Percentiles rank a stretch among this genome's conserved stretches.
Evolutionary conservation across 2,888 invertebrate species (phyloP).

Genomic region (Drosophila aldrichi): DNA sequence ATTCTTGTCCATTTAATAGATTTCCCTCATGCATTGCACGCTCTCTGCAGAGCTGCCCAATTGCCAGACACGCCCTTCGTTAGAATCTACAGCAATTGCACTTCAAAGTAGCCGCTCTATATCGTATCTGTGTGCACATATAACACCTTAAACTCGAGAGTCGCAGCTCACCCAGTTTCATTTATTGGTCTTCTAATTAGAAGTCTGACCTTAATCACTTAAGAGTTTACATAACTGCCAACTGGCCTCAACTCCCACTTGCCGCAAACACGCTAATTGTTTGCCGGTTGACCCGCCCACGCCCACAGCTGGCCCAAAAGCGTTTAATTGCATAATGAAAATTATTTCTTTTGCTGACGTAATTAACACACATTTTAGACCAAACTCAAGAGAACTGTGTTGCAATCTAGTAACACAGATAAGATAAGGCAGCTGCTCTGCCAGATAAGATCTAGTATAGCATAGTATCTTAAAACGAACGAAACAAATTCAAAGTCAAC

Average conservation of each 20-base stretch:
- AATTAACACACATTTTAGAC: constrained; percentile 44
- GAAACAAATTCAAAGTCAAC: constrained; percentile 59
- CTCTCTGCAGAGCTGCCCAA: constrained; percentile 16
- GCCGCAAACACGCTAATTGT: constrained; percentile 42
- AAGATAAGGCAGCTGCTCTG: constrained; percentile 43
- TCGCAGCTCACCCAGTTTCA: constrained; percentile 61
- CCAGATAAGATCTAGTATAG: constrained; percentile 43
- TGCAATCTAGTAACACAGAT: constrained; percentile 32
- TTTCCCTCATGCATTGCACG: background rate
- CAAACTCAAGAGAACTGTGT: constrained; percentile 25
- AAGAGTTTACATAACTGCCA: constrained; percentile 64
- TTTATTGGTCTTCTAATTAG: constrained; percentile 70
- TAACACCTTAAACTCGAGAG: constrained; percentile 22
- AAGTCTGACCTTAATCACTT: constrained; percentile 76
- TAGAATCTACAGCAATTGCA: constrained; percentile 15
- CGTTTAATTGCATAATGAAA: constrained; percentile 35
- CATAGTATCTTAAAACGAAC: constrained; percentile 28
- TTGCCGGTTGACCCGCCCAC: constrained; percentile 39
- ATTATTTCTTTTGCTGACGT: constrained; percentile 50
- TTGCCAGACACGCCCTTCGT: background rate
- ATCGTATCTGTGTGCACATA: background rate
- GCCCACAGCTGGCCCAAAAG: constrained; percentile 22
- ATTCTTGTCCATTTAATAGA: background rate
- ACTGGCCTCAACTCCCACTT: constrained; percentile 37
- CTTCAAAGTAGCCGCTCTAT: constrained; percentile 52